These are phyloP conservation scores for Syrphus vitripennis DNA, from an alignment of 2,888 invertebrate genomes.

Conservation along the genomic window DNA sequence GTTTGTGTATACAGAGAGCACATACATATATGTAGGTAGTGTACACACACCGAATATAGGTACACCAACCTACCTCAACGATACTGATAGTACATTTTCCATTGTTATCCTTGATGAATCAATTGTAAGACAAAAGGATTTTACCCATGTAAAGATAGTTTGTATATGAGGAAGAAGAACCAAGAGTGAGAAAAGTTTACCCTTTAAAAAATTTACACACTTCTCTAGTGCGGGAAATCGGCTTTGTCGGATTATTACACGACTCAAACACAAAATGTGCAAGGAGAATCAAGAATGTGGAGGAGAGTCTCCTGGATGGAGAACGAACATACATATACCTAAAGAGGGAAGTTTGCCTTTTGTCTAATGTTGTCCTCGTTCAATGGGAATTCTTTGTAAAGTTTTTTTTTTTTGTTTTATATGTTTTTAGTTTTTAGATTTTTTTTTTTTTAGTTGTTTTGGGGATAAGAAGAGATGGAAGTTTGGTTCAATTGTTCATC, in stretches of 20 bases:
- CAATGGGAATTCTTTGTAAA: constrained; percentile 60
- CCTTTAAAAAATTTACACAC: constrained; percentile 4
- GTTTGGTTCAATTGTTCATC: constrained; percentile 60
- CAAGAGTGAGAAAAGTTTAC: constrained; percentile 15
- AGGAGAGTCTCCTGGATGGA: not conserved
- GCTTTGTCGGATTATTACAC: constrained; percentile 59
- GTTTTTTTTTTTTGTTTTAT: constrained; percentile 16
- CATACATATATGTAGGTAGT: not conserved
- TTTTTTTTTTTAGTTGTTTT: constrained; percentile 4
- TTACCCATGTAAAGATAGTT: constrained; percentile 13
- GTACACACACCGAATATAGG: not conserved
- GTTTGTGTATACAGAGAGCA: constrained; percentile 5
- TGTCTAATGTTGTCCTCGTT: constrained; percentile 52
- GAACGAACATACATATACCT: not conserved
- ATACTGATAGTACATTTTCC: constrained; percentile 39
- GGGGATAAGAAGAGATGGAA: constrained; percentile 3
- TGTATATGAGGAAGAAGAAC: not conserved
- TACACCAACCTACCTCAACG: constrained; percentile 11
- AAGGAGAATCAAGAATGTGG: not conserved
- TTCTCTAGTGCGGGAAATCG: constrained; percentile 21
- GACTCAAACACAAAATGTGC: constrained; percentile 44
- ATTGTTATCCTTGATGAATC: constrained; percentile 70
- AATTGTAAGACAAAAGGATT: constrained; percentile 67
- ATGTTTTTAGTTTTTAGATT: not conserved
- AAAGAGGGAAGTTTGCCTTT: constrained; percentile 34